A percentile compares a stretch with the other conserved stretches of the same genome.
These are phyloP conservation scores for Notolepis coatsorum DNA, from an alignment of 2,797 vertebrate genomes.

Conservation along the genomic window DNA sequence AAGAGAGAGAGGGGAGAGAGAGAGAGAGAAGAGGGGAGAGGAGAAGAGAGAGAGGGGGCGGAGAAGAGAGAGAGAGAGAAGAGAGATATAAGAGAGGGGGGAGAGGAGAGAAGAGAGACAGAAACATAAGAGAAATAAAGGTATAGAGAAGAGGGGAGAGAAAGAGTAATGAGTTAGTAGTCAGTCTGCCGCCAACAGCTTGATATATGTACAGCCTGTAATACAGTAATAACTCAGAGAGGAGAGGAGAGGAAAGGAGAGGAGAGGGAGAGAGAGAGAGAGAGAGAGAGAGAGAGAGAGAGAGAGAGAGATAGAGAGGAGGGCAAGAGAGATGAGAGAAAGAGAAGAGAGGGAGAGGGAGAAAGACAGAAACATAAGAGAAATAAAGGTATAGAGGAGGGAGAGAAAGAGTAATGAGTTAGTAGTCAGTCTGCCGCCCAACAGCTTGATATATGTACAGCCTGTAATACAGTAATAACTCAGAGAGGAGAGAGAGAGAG, in stretches of 20 bases:
- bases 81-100: too few species aligned
- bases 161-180: conserved; percentile 2
- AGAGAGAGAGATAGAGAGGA: too few species aligned
- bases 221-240: conserved; percentile 37
- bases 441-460: conserved; percentile 57
- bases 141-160: conserved; percentile 1
- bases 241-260: too few species aligned
- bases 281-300: conserved; percentile 4
- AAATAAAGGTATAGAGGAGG: too few species aligned
- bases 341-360: conserved; percentile 19
- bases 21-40: neutral
- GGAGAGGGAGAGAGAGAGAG: too few species aligned
- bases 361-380: too few species aligned
- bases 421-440: conserved; percentile 23
- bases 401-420: conserved; percentile 8
- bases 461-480: conserved; percentile 42
- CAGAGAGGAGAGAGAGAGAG: too few species aligned
- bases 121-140: too few species aligned
- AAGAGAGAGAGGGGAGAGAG: neutral
- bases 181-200: conserved; percentile 35
- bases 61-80: too few species aligned
- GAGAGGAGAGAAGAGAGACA: neutral
- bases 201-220: conserved; percentile 54
- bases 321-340: too few species aligned
- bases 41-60: too few species aligned